Evolutionary conservation across 23 tunicate genomes (phyloP).

Genomic region (Oikopleura vanhoeffeni): DNA sequence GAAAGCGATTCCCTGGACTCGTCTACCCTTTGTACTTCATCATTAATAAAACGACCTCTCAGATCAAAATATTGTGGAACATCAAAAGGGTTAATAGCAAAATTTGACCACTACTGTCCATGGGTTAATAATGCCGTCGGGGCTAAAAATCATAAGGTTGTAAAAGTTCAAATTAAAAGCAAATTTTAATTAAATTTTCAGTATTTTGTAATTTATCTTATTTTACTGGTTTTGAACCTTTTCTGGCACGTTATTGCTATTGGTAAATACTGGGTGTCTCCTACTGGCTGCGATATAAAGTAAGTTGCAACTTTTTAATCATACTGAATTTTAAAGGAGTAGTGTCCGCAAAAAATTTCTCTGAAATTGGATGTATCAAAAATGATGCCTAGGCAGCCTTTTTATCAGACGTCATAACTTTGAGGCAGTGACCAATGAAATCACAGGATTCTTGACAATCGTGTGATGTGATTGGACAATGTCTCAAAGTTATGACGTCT

Average conservation of each 20-base stretch:
- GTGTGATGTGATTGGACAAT: no score
- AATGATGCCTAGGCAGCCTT: no score
- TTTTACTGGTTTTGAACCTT: conserved; percentile 36
- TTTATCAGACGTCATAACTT: no score
- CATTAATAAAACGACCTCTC: conserved; percentile 35
- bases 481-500: no score
- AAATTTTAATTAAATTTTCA: background rate
- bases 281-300: background rate
- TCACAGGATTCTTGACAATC: no score
- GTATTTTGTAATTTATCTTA: conserved; percentile 57
- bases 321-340: no score
- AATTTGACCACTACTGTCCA: conserved; percentile 88
- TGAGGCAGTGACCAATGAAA: no score
- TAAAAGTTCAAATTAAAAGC: background rate
- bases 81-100: conserved; percentile 63
- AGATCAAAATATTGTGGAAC: conserved; percentile 79
- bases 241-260: conserved; percentile 45
- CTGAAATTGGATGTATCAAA: no score
- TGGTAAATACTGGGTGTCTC: conserved; percentile 37
- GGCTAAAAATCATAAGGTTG: conserved; percentile 35
- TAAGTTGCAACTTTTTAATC: no score
- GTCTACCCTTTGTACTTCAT: conserved; percentile 57
- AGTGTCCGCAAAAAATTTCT: no score
- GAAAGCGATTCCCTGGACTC: conserved; percentile 42
- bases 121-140: conserved; percentile 98